Evolutionary conservation across 1,140 invertebrate genomes (phyloP), one percentile per base, ranked within the genome.

Genomic region (Bombus fervidus): DNA sequence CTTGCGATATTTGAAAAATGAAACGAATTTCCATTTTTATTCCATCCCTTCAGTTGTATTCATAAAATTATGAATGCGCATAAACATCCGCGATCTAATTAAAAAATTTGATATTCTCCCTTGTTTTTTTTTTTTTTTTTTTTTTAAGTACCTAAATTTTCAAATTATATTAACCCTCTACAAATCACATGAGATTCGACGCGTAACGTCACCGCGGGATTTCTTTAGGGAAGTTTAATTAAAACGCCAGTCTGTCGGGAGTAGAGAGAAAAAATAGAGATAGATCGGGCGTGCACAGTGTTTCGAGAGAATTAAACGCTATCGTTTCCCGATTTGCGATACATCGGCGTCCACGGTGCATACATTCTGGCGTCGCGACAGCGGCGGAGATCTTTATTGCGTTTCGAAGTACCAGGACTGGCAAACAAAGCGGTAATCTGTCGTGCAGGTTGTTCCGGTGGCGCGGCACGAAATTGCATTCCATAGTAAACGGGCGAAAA

Each of bases 351-450:
- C 15, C 76, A 25, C n/a, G 83, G 31, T 62, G 68, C 57, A 53
- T 73, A 71, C 53, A 64, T 73, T 62, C 53, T 37, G 68, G 13
- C 41, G 53, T 47, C 71, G 71, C 53, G 59, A 68, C 69, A 77
- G 41, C 62, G 53, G 13, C 76, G 69, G 31, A 90, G 86, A 91
- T 90, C 90, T 91, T 91, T 91, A 91, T 91, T 91, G 90, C 90
- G 90, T 88, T 90, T 90, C 89, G 81, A 90, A 91, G 90, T 91
- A 88, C 86, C 78, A 77, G 81, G 64, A 81, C 79, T 80, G 81
- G 87, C 85, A 91, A 91, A 91, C 90, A 91, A 91, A 91, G 89
- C 87, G 87, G 87, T 91, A 91, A 91, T 91, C 90, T 87, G 90
- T 91, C 89, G 87, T 66, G 85, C 78, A 83, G 87, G 85, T 87